A percentile compares a stretch with the other conserved stretches of the same genome.
Conservation (phyloP, 2,888 invertebrate genomes). For the Antitype chi region DNA sequence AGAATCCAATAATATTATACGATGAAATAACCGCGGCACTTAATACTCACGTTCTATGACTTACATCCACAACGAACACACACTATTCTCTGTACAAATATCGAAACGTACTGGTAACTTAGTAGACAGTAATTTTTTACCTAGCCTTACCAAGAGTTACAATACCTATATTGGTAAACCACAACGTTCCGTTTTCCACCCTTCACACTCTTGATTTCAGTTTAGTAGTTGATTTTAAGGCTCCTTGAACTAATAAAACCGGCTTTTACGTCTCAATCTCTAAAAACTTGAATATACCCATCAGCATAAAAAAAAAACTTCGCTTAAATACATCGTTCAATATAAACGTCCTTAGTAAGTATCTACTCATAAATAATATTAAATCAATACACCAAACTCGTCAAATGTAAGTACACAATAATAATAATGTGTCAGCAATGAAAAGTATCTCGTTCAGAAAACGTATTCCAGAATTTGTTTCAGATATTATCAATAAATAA, state of each 20-base stretch:
- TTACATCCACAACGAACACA: not conserved
- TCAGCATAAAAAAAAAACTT: slow-evolving; percentile 43
- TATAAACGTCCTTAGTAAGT: slow-evolving; percentile 21
- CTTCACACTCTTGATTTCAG: not conserved
- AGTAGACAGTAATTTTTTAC: no score
- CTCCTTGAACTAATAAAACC: slow-evolving; percentile 27
- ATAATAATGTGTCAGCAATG: slow-evolving; percentile 35
- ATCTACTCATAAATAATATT: slow-evolving; percentile 36
- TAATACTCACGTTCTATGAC: not conserved
- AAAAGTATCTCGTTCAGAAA: slow-evolving; percentile 33
- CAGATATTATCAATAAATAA: not conserved
- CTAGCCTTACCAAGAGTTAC: not conserved
- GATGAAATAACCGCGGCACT: not conserved
- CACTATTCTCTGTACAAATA: not conserved
- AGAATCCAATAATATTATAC: not conserved
- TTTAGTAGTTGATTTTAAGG: not conserved
- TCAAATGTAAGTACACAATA: slow-evolving; percentile 35
- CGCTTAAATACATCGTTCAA: slow-evolving; percentile 26
- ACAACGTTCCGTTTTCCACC: no score
- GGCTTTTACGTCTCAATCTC: slow-evolving; percentile 27
- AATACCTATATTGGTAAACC: not conserved
- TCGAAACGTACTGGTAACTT: no score
- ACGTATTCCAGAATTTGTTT: slow-evolving; percentile 37
- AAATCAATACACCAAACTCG: slow-evolving; percentile 38
- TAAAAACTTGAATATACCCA: slow-evolving; percentile 9